Conservation (phyloP, 2,113 vertebrate species). For the Neolamprologus kungweensis region DNA sequence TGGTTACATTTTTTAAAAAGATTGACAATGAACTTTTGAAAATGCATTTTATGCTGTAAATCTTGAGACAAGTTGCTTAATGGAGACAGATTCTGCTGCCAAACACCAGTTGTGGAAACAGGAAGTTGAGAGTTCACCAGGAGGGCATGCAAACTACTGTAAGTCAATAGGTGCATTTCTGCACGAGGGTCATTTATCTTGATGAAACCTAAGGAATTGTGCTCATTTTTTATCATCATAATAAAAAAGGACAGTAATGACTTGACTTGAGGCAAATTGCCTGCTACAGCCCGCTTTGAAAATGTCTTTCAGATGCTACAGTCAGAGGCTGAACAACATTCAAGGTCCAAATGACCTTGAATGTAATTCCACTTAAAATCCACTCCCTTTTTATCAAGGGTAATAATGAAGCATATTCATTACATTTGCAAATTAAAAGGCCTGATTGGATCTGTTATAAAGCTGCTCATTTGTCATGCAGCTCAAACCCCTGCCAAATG, state of each 20-base stretch:
- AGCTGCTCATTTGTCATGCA: constrained; percentile 45
- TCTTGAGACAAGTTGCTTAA: constrained; percentile 58
- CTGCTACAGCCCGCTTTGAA: constrained; percentile 51
- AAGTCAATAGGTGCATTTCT: constrained; percentile 74
- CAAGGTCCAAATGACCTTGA: constrained; percentile 54
- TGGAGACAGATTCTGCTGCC: constrained; percentile 64
- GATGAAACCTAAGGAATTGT: constrained; percentile 48
- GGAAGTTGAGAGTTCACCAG: constrained; percentile 74
- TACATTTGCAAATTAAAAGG: constrained; percentile 26
- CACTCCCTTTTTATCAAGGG: constrained; percentile 28
- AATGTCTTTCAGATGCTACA: constrained; percentile 73
- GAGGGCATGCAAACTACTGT: constrained; percentile 78
- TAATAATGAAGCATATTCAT: constrained; percentile 39
- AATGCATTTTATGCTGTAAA: constrained; percentile 37
- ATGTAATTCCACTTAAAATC: constrained; percentile 50
- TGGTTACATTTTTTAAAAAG: background rate
- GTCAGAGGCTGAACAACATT: constrained; percentile 67
- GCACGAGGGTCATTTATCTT: constrained; percentile 64
- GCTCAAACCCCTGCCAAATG: constrained; percentile 22
- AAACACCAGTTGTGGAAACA: constrained; percentile 68
- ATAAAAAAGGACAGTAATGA: constrained; percentile 75
- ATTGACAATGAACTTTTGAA: constrained; percentile 5
- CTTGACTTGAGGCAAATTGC: constrained; percentile 67
- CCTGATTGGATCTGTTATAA: constrained; percentile 50
- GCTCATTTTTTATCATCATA: constrained; percentile 73